Conservation (phyloP, 2,888 invertebrate species). For the Synergus japonicus region DNA sequence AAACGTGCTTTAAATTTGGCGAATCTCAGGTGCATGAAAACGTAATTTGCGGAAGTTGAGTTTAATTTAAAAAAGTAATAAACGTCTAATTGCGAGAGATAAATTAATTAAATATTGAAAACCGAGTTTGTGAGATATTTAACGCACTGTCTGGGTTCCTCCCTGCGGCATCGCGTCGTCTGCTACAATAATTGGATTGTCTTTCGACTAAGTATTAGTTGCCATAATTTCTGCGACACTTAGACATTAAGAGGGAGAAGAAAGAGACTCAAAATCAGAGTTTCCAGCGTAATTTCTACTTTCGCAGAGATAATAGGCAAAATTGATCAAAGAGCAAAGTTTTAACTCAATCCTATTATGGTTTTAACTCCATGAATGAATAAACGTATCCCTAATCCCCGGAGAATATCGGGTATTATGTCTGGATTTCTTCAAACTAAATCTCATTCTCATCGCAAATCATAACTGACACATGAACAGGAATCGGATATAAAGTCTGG, state of each 20-base stretch:
- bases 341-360: slow-evolving; percentile 27
- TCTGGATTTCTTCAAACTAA: neutral
- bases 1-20: neutral
- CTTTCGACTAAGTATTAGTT: slow-evolving; percentile 34
- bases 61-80: slow-evolving; percentile 33
- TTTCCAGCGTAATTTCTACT: slow-evolving; percentile 29
- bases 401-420: neutral
- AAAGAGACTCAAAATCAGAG: slow-evolving; percentile 20
- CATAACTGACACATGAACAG: neutral
- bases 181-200: slow-evolving; percentile 35
- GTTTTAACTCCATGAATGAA: slow-evolving; percentile 13
- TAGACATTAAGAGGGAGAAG: slow-evolving; percentile 6
- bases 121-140: slow-evolving; percentile 24
- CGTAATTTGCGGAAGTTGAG: neutral
- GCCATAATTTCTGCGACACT: slow-evolving; percentile 37
- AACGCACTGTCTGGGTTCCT: slow-evolving; percentile 19
- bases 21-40: no score
- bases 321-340: slow-evolving; percentile 11
- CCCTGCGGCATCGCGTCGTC: slow-evolving; percentile 18
- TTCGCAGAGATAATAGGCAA: slow-evolving; percentile 1
- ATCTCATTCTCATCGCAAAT: neutral
- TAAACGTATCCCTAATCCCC: neutral
- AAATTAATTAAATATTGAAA: slow-evolving; percentile 33
- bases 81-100: slow-evolving; percentile 31
- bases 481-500: neutral